Conservation (phyloP, 2,113 vertebrate genomes). For the Ictalurus furcatus region DNA sequence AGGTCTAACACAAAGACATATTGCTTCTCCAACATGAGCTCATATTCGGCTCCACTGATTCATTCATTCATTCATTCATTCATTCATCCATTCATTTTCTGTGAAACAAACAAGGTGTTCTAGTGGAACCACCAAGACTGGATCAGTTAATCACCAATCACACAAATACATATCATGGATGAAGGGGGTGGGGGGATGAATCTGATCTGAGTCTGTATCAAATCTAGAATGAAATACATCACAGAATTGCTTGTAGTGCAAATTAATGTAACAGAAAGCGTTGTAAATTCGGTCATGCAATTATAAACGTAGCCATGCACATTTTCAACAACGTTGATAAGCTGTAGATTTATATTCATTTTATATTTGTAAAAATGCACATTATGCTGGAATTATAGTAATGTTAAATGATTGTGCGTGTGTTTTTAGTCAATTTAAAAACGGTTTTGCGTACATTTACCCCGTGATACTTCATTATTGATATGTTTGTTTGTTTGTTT, state of each 20-base stretch:
- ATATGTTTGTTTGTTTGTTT: neutral
- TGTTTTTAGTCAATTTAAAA: too few species aligned
- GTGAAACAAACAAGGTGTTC: neutral
- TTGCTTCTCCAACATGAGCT: neutral
- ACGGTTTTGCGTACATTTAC: neutral
- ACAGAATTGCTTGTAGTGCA: neutral
- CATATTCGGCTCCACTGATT: too few species aligned
- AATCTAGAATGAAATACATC: neutral
- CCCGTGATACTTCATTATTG: neutral
- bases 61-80: neutral
- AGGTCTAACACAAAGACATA: neutral
- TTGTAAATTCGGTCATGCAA: neutral
- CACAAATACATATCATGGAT: neutral
- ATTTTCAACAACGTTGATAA: neutral
- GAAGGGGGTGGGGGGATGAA: neutral
- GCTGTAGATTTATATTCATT: neutral
- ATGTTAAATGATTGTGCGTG: too few species aligned
- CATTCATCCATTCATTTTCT: neutral
- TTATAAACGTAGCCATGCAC: neutral
- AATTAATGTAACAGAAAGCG: neutral
- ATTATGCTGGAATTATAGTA: neutral
- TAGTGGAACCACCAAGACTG: neutral
- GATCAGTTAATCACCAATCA: neutral
- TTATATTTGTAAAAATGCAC: neutral
- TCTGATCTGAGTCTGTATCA: neutral